phyloP scores from a whole-genome alignment of 2,888 invertebrate genomes.

The Melitaea athalia region DNA sequence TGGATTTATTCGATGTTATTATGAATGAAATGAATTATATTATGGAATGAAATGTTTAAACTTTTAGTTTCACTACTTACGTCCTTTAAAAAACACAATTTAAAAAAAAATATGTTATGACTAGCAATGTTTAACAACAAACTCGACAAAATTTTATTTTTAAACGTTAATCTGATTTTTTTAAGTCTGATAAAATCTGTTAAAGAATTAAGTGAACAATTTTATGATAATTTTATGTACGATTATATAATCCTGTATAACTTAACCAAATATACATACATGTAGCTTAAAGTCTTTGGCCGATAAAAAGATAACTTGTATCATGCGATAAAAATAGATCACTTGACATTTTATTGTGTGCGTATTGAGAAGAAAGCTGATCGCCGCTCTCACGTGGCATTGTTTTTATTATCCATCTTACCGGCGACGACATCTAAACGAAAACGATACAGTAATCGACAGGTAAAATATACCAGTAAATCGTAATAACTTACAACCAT shows the following conservation, averaged over 20 bases:
- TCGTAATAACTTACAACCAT: slow-evolving; percentile 38
- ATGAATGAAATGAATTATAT: too few relatives aligned
- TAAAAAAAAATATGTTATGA: too few relatives aligned
- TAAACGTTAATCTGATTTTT: too few relatives aligned
- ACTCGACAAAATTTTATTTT: too few relatives aligned
- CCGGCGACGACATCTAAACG: slow-evolving; percentile 56
- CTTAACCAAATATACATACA: slow-evolving; percentile 7
- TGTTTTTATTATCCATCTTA: slow-evolving; percentile 73
- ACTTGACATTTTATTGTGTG: slow-evolving; percentile 60
- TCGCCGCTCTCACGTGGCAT: slow-evolving; percentile 71
- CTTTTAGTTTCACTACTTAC: too few relatives aligned
- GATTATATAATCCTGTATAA: background rate
- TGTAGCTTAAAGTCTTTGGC: slow-evolving; percentile 61
- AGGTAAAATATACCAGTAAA: slow-evolving; percentile 51
- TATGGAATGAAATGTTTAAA: too few relatives aligned
- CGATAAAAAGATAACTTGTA: slow-evolving; percentile 69
- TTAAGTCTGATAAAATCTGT: too few relatives aligned
- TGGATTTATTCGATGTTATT: background rate
- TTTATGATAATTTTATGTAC: background rate
- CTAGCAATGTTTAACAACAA: too few relatives aligned
- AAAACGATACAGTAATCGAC: slow-evolving; percentile 56
- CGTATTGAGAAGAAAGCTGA: slow-evolving; percentile 57
- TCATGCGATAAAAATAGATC: slow-evolving; percentile 69
- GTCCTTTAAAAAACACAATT: too few relatives aligned
- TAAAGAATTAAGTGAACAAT: too few relatives aligned